Conservation (phyloP, 2,113 vertebrate species). For the Gallinago undulata region DNA sequence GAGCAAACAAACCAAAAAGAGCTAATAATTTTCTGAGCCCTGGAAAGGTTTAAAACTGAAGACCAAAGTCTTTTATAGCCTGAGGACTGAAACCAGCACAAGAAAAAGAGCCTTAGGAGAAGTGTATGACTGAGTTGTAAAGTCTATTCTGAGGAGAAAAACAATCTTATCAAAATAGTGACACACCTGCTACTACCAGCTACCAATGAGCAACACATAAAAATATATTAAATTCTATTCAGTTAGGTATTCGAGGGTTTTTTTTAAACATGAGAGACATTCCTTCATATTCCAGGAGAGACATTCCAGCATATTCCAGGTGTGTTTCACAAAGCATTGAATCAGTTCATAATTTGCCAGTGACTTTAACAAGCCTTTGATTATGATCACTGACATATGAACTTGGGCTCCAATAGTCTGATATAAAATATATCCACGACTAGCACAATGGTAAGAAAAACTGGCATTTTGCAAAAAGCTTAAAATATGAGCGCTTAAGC, state of each 20-base stretch:
- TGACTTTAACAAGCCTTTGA: not conserved
- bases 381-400: not conserved
- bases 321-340: not conserved
- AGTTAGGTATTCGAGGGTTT: not conserved
- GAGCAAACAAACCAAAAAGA: not conserved
- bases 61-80: not conserved
- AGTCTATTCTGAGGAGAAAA: not conserved
- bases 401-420: not conserved
- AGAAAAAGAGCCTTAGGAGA: not conserved
- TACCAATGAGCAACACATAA: not conserved
- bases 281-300: not conserved
- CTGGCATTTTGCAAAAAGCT: not conserved
- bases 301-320: not conserved
- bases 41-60: not conserved
- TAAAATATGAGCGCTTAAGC: not conserved
- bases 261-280: not conserved
- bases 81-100: not conserved
- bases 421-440: not conserved
- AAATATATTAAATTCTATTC: not conserved
- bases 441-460: not conserved
- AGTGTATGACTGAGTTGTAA: not conserved
- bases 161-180: not conserved
- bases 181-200: not conserved
- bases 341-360: not conserved
- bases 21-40: not conserved